A percentile compares a stretch with the other conserved stretches of the same genome.
These are phyloP conservation scores for Scolopax mira DNA, from an alignment of 2,113 vertebrate species.

Conservation along the genomic window DNA sequence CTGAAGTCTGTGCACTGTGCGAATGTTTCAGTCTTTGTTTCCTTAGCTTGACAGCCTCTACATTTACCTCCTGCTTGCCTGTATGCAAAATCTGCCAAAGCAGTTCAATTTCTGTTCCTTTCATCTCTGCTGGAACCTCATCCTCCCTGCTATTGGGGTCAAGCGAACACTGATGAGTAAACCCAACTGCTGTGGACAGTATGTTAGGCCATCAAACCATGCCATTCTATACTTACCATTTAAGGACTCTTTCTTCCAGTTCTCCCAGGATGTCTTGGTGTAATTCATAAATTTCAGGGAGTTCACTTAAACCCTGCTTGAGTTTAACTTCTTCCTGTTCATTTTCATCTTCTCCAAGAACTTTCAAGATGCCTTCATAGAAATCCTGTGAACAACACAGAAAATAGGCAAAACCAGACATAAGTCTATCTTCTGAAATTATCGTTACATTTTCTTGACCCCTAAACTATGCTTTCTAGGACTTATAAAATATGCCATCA, in stretches of 20 bases:
- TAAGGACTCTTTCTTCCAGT: constrained; percentile 82
- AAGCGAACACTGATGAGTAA: not conserved
- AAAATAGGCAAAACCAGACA: not conserved
- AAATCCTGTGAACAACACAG: constrained; percentile 80
- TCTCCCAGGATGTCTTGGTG: constrained; percentile 85
- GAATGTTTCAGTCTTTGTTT: not conserved
- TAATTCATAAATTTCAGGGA: constrained; percentile 84
- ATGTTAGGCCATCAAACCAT: not conserved
- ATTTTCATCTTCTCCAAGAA: constrained; percentile 76
- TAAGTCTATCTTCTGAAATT: not conserved
- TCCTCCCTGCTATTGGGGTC: not conserved
- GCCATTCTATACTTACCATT: constrained; percentile 84
- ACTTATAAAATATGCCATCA: not conserved
- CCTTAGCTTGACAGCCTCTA: not conserved
- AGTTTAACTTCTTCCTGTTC: constrained; percentile 79
- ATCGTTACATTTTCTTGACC: not conserved
- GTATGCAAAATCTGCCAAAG: not conserved
- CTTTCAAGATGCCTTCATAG: constrained; percentile 75
- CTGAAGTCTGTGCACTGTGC: not conserved
- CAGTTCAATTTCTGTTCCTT: not conserved
- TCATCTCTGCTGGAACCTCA: not conserved
- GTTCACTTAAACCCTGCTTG: constrained; percentile 81
- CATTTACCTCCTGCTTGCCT: not conserved
- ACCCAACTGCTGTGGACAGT: not conserved
- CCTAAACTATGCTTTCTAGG: not conserved